A percentile compares a stretch with the other conserved stretches of the same genome.
Evolutionary conservation across 2,113 vertebrate species (phyloP).

Genomic region (Ammodytes dubius): DNA sequence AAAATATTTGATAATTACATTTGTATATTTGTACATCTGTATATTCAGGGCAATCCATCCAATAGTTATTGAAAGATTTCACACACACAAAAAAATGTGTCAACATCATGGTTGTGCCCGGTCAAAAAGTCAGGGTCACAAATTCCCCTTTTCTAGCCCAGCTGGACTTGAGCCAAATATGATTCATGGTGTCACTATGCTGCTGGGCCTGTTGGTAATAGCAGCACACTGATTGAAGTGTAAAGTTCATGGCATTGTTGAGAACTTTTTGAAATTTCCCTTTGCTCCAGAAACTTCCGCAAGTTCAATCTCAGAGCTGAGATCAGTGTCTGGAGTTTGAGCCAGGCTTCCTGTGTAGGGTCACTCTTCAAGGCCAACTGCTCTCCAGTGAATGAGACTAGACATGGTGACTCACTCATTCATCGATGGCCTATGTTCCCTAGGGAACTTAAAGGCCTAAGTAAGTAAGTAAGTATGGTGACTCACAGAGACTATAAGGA

Average conservation of each 20-base stretch:
- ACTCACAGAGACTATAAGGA: too few relatives aligned
- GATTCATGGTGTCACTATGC: slow-evolving; percentile 21
- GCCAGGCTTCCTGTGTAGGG: not conserved
- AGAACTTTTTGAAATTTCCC: not conserved
- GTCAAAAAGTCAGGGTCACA: not conserved
- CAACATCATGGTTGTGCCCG: not conserved
- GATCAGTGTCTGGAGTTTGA: not conserved
- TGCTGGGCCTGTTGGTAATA: not conserved
- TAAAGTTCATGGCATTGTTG: not conserved
- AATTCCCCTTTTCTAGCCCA: not conserved
- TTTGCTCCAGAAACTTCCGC: not conserved
- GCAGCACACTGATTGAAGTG: not conserved
- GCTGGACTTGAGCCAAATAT: not conserved
- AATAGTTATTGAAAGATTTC: not conserved
- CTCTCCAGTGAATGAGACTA: not conserved
- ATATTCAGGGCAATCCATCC: not conserved
- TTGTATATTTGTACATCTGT: not conserved
- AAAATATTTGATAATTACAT: not conserved
- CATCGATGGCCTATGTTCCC: too few relatives aligned
- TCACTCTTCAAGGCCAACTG: not conserved
- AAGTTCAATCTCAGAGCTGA: not conserved
- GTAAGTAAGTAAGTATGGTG: too few relatives aligned
- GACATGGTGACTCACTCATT: not conserved
- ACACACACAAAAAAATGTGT: not conserved
- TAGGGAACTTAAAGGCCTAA: too few relatives aligned